Evolutionary conservation across 2,113 vertebrate species (phyloP).

Genomic region (Plecotus auritus): DNA sequence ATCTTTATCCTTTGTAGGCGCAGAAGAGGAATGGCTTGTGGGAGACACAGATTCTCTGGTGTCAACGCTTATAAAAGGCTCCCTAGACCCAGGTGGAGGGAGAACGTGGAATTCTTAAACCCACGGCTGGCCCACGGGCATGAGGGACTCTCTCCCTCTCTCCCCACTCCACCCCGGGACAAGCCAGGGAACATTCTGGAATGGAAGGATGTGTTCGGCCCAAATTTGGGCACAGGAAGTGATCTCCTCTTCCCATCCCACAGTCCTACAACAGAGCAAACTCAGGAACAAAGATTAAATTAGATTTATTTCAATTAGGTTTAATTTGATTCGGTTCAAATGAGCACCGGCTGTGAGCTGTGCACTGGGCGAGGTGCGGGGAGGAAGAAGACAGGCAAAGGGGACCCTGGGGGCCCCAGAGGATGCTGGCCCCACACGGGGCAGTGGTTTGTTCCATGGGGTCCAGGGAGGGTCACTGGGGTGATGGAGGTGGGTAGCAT

Average conservation of each 20-base stretch:
- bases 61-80: slow-evolving; percentile 12
- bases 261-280: background rate
- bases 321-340: background rate
- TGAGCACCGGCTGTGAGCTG: background rate
- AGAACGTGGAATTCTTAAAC: background rate
- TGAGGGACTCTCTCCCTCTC: accelerated
- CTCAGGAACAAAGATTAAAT: background rate
- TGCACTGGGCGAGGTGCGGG: background rate
- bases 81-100: background rate
- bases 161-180: background rate
- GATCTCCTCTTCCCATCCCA: background rate
- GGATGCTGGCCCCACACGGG: background rate
- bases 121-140: accelerated
- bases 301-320: background rate
- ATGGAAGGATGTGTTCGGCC: background rate
- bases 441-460: accelerated
- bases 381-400: background rate
- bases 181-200: background rate
- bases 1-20: slow-evolving; percentile 67
- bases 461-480: background rate
- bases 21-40: slow-evolving; percentile 42
- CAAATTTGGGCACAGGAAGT: background rate
- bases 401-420: background rate
- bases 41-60: slow-evolving; percentile 33
- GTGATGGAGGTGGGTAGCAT: no score